These are phyloP conservation scores for Capreolus pygargus DNA, from an alignment of 2,113 vertebrate species.

Conservation along the genomic window DNA sequence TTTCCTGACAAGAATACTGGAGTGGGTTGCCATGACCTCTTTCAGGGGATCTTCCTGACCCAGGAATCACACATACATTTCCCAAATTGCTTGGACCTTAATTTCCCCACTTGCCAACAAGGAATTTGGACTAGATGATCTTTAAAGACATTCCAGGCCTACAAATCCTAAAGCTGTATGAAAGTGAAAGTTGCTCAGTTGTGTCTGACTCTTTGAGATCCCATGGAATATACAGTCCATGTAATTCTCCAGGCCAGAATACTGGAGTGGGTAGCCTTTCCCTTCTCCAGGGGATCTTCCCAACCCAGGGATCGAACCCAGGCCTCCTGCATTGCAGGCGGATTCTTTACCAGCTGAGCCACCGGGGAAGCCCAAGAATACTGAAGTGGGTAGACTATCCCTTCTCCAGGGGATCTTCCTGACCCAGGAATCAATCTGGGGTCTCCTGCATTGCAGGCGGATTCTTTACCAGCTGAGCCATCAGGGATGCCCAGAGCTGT, in stretches of 20 bases:
- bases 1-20: background rate
- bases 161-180: background rate
- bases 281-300: background rate
- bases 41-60: background rate
- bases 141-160: background rate
- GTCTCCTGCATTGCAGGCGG: background rate
- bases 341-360: background rate
- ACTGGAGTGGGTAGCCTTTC: background rate
- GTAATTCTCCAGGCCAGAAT: background rate
- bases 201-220: background rate
- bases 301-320: background rate
- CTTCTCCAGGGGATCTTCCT: background rate
- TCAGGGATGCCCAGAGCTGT: background rate
- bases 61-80: background rate
- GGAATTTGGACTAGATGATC: background rate
- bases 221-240: background rate
- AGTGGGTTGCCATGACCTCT: background rate
- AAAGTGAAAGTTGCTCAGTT: background rate
- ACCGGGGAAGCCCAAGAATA: background rate
- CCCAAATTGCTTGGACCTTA: background rate
- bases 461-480: background rate
- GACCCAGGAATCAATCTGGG: background rate
- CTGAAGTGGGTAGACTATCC: background rate
- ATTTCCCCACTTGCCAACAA: background rate
- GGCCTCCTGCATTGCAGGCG: fast-evolving